A percentile compares a stretch with the other conserved stretches of the same genome.
Conservation (phyloP, 2,797 vertebrate species). For the Morelia viridis region DNA sequence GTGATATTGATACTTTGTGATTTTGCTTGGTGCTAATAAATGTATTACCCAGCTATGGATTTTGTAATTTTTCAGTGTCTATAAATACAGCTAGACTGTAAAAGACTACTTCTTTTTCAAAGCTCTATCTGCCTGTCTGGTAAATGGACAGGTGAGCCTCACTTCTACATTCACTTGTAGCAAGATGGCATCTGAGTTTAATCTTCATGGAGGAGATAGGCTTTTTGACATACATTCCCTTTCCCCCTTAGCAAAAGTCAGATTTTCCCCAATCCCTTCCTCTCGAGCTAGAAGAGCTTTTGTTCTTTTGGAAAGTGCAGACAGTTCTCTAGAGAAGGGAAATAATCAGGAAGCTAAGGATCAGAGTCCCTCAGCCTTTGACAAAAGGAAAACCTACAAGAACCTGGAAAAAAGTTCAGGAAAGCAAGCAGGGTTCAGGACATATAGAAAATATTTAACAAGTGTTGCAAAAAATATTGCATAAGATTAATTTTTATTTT, state of each 20-base stretch:
- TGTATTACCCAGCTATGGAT: no score
- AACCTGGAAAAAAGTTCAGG: neutral
- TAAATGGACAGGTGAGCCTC: no score
- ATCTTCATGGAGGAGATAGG: neutral
- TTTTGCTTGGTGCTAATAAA: no score
- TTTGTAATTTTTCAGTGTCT: neutral
- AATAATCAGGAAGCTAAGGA: neutral
- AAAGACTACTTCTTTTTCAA: neutral
- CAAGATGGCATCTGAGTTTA: no score
- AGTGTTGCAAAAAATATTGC: neutral
- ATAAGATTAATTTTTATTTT: neutral
- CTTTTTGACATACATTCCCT: neutral
- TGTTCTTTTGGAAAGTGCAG: neutral
- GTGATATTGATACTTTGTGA: no score
- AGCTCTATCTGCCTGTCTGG: neutral
- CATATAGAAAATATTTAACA: neutral
- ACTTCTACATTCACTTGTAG: no score
- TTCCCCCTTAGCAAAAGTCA: neutral
- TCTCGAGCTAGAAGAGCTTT: neutral
- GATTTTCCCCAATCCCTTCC: neutral
- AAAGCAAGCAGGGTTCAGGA: neutral
- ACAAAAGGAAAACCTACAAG: neutral
- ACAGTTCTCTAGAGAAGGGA: neutral
- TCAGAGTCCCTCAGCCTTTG: neutral
- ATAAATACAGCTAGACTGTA: neutral